Base-by-base conservation (phyloP, 1,140 invertebrate species). In the Caenorhabditis inopinata region DNA sequence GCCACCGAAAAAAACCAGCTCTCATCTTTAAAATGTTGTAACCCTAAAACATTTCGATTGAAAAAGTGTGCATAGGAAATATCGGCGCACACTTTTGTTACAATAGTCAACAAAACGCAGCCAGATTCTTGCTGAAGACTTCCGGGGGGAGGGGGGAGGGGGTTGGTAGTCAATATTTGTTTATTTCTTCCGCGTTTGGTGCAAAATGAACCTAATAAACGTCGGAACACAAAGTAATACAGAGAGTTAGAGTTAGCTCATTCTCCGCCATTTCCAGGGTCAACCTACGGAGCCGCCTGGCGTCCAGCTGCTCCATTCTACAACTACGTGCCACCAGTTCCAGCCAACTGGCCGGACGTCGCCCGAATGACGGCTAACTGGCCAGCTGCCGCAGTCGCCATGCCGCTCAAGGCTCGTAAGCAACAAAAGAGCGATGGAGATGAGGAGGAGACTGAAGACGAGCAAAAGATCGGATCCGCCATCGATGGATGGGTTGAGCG, bases 251-350 rank as follows among this genome's bases (percentile, higher is more conserved):
- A 14, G 12, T 0, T 14, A 23, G 14, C 4, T 7, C 2, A 38
- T 38, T 2, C 21, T 21, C n/a, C 38, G 11, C 5, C 11, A 3
- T 14, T 82, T 38, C 32, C 46, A 87, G 85, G 85, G 86, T 87
- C 86, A 11, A 87, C 86, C 25, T 87, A 87, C 76, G 86, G 86
- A 76, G 86, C 86, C n/a, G 87, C 87, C 12, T 87, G 87, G 87
- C 58, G 87, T 58, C 87, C 87, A 45, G 86, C 87, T 29, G 83
- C 86, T 18, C 87, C 87, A n/a, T 88, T 88, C 82, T 88, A 85
- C 83, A 86, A 87, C 82, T 88, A 88, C 83, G 85, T 86, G 16
- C 87, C 87, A 25, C 87, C 87, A 21, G 74, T 80, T 48, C 83
- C 84, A 21, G 51, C 74, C 29, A 84, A 83, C 77, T 82, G 46